phyloP scores from a whole-genome alignment of 2,113 vertebrate species.

The Perognathus longimembris region DNA sequence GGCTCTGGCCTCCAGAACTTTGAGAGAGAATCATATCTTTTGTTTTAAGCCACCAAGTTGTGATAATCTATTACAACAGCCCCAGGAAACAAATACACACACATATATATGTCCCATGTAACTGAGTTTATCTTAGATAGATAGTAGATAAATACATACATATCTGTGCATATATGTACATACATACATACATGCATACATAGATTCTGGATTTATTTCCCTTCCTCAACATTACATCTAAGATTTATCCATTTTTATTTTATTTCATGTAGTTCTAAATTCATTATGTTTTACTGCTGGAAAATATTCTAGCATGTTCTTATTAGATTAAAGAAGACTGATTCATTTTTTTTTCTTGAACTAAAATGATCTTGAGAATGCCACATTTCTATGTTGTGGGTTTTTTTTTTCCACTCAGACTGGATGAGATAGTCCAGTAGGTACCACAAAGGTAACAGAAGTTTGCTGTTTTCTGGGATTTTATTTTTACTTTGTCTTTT shows the following conservation, averaged over 20 bases:
- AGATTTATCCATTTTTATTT: background rate
- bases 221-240: background rate
- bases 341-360: background rate
- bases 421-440: background rate
- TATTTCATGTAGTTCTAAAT: background rate
- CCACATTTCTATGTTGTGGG: background rate
- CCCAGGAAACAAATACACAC: conserved; percentile 5
- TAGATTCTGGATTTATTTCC: background rate
- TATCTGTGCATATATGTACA: too few relatives aligned
- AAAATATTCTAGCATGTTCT: background rate
- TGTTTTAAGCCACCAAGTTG: background rate
- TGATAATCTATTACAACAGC: conserved; percentile 25
- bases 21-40: conserved; percentile 25
- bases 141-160: background rate
- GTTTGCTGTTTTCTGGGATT: too few relatives aligned
- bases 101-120: background rate
- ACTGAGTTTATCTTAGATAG: background rate
- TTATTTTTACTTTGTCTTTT: too few relatives aligned
- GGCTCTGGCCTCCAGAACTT: background rate
- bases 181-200: too few relatives aligned
- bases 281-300: conserved; percentile 7
- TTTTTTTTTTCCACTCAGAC: background rate
- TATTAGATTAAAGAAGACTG: background rate
- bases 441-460: too few relatives aligned
- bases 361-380: background rate